phyloP scores from a whole-genome alignment of 1,140 invertebrate genomes.

The Lineus longissimus region DNA sequence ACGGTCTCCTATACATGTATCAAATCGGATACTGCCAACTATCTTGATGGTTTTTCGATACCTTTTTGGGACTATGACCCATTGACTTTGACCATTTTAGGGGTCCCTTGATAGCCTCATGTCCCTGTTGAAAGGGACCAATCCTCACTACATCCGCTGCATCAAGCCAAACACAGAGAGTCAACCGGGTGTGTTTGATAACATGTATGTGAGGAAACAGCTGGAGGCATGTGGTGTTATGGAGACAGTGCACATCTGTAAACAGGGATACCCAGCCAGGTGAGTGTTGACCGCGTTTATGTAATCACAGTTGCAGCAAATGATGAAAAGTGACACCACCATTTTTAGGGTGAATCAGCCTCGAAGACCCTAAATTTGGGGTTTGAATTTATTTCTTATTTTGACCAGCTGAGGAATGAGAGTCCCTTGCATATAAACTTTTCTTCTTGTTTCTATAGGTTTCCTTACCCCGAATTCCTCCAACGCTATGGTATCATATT shows the following conservation, averaged over 20 bases:
- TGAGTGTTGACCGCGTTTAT: constrained; percentile 56
- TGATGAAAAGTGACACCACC: not conserved
- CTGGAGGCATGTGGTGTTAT: constrained; percentile 90
- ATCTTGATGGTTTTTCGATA: too few relatives aligned
- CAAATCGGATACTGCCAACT: too few relatives aligned
- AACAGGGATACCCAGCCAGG: constrained; percentile 88
- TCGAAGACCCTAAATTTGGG: not conserved
- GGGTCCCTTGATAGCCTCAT: constrained; percentile 39
- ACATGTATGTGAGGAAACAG: constrained; percentile 76
- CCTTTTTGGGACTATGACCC: too few relatives aligned
- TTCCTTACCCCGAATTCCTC: constrained; percentile 81
- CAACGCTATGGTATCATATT: constrained; percentile 84
- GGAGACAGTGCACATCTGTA: constrained; percentile 94
- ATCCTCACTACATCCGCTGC: constrained; percentile 43
- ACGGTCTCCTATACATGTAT: too few relatives aligned
- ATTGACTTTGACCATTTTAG: constrained; percentile 15
- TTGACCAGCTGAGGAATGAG: not conserved
- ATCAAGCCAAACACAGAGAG: constrained; percentile 40
- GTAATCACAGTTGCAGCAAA: not conserved
- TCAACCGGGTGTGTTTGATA: constrained; percentile 60
- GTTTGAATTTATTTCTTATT: not conserved
- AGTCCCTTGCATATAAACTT: not conserved
- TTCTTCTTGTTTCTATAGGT: constrained; percentile 18
- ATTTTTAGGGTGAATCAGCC: not conserved
- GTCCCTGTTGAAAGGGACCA: constrained; percentile 26